Conservation (phyloP, 2,113 vertebrate genomes). For the Melierax canorus region DNA sequence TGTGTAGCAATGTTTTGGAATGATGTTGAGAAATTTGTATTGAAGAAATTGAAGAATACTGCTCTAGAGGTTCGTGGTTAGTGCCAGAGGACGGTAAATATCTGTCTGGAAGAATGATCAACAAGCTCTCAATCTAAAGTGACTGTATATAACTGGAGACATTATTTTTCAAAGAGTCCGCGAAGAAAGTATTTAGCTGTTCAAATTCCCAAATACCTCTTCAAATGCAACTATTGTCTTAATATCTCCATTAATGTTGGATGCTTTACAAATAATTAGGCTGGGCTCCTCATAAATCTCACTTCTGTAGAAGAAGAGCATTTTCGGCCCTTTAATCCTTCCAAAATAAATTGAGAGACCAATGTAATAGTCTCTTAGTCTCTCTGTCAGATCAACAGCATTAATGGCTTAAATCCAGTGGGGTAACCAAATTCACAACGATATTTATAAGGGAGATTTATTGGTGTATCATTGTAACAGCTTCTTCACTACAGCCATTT, state of each 20-base stretch:
- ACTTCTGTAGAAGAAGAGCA: neutral
- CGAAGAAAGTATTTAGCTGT: neutral
- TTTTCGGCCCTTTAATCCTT: neutral
- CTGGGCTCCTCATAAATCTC: neutral
- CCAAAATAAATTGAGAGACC: neutral
- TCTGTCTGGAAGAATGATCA: neutral
- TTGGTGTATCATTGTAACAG: neutral
- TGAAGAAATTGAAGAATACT: constrained; percentile 27
- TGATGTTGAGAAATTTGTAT: neutral
- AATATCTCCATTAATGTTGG: neutral
- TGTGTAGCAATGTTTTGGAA: constrained; percentile 28
- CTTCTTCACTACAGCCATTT: neutral
- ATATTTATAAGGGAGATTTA: constrained; percentile 7
- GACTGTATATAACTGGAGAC: neutral
- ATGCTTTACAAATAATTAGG: neutral
- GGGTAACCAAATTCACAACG: neutral
- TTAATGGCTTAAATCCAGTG: neutral
- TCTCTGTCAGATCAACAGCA: neutral
- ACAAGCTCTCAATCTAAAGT: neutral
- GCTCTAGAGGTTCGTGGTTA: constrained; percentile 7
- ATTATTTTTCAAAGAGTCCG: neutral
- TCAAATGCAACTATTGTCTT: neutral
- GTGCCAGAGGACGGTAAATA: constrained; percentile 6
- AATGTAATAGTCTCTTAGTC: neutral
- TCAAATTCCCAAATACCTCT: neutral